A percentile compares a stretch with the other conserved stretches of the same genome.
Evolutionary conservation across 2,888 invertebrate genomes (phyloP).

Genomic region (Subacronicta megacephala): DNA sequence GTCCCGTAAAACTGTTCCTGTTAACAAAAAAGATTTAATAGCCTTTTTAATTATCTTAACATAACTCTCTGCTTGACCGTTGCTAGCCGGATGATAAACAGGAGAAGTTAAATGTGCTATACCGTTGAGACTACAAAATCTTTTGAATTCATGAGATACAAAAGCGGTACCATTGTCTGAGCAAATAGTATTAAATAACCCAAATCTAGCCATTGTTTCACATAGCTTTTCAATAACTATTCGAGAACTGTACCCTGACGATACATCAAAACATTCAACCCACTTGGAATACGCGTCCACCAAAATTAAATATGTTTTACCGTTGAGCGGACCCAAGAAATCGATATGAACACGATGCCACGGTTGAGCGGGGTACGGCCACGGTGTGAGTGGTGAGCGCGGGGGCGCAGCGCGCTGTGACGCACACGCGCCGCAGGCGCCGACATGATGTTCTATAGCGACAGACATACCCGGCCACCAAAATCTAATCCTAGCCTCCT

Average conservation of each 20-base stretch:
- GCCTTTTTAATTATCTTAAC: slow-evolving; percentile 9
- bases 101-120: slow-evolving; percentile 9
- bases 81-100: slow-evolving; percentile 1
- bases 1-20: slow-evolving; percentile 1
- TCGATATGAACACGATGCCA: too few species aligned
- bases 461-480: too few species aligned
- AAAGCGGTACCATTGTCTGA: slow-evolving; percentile 10
- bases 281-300: too few species aligned
- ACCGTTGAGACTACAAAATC: slow-evolving; percentile 2
- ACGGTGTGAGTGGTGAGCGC: too few species aligned
- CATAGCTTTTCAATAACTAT: slow-evolving; percentile 7
- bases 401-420: too few species aligned
- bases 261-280: slow-evolving; percentile 12
- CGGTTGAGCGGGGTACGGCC: too few species aligned
- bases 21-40: slow-evolving; percentile 5
- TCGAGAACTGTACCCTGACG: neutral
- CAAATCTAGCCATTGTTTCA: slow-evolving; percentile 10
- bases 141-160: slow-evolving; percentile 8
- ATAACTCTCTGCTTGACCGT: neutral
- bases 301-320: too few species aligned
- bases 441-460: too few species aligned
- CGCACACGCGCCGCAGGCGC: too few species aligned
- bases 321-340: too few species aligned
- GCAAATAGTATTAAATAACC: slow-evolving; percentile 8
- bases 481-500: too few species aligned